Evolutionary conservation across 2,888 invertebrate species (phyloP), one percentile per base, ranked within the genome.

Genomic region (Calameuta idolon): DNA sequence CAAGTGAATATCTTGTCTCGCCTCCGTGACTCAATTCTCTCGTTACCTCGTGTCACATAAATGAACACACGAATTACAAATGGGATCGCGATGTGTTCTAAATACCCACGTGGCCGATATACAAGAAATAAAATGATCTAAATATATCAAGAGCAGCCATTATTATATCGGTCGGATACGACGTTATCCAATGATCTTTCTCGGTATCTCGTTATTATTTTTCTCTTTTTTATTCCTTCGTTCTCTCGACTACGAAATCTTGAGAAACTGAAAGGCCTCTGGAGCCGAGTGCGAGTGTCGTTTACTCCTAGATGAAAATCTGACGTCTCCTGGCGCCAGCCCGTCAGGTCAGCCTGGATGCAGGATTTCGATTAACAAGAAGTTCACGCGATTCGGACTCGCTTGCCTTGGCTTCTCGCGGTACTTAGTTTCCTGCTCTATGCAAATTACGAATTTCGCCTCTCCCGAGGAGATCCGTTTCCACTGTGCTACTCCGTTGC

Each of bases 21-120:
- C 55, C 23, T 0, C 23, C 9, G 55, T 55, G 55, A 55, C 33
- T 71, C 71, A 33, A 30, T 71, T 9, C 31, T 23, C 34, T 31
- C 15, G 11, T 55, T 55, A 55, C 55, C 30, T 31, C 31, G 31
- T 34, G 31, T 31, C 71, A 23, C 35, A n/a, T 34, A 37, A 74
- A 74, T 74, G 35, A 74, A 74, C 30, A 34, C 35, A 37, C 23
- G 35, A 74, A 74, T 74, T 74, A 74, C 74, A 33, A 35, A 74
- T 35, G 35, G n/a, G 35, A 37, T 74, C 37, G 74, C 74, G 74
- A 74, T 74, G 34, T 12, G 74, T 74, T 74, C 74, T 3, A 35
- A 75, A 75, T 75, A 75, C 75, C 75, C 40, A 75, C 69, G 40
- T 75, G 69, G 75, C 75, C 33, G 68, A 75, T 68, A 30, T 12